Conservation (phyloP, 1,140 invertebrate genomes). For the Rhyacophila brunnea region DNA sequence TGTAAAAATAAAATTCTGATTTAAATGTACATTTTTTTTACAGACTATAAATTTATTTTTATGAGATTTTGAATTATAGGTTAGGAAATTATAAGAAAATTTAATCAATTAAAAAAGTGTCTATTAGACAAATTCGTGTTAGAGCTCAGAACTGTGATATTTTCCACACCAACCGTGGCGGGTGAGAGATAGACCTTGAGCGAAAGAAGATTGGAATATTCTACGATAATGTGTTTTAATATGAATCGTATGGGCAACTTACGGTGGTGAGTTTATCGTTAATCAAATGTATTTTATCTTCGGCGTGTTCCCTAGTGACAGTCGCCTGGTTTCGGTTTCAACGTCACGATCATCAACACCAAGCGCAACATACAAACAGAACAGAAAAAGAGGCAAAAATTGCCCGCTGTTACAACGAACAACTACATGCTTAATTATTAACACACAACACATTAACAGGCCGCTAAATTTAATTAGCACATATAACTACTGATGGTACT, state of each 20-base stretch:
- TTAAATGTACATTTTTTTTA: no score
- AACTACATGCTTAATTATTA: neutral
- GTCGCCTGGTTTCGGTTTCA: conserved; percentile 60
- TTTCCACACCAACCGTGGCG: no score
- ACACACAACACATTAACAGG: neutral
- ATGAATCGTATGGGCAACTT: conserved; percentile 46
- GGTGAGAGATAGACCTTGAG: no score
- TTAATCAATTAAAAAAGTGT: no score
- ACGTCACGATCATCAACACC: conserved; percentile 24
- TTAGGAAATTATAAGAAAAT: no score
- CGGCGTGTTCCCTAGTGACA: conserved; percentile 63
- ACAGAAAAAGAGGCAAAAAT: conserved; percentile 28
- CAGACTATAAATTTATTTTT: no score
- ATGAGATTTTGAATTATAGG: no score
- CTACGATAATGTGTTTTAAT: neutral
- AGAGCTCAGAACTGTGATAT: no score
- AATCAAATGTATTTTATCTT: conserved; percentile 66
- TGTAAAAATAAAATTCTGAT: no score
- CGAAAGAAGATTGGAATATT: no score
- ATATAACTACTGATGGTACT: no score
- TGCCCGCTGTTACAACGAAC: conserved; percentile 28
- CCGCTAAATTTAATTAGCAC: neutral
- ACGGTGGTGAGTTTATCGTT: conserved; percentile 66
- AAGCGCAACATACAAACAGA: conserved; percentile 30
- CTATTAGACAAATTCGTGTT: no score